A percentile compares a stretch with the other conserved stretches of the same genome.
Conservation (phyloP, 1,140 invertebrate species). For the Drosophila arizonae region DNA sequence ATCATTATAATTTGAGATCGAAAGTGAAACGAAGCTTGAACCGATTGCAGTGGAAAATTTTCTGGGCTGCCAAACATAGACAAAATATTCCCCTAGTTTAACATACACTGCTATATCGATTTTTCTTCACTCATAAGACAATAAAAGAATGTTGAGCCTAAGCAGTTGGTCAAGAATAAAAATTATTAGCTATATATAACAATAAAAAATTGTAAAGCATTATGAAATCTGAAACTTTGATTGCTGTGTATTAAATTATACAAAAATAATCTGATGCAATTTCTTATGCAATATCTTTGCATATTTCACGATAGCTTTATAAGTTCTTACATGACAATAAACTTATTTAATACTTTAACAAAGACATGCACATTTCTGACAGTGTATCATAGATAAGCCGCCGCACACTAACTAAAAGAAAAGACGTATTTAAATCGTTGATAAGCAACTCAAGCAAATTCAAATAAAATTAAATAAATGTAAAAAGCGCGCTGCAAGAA, state of each 20-base stretch:
- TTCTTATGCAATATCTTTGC: neutral
- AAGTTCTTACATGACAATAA: neutral
- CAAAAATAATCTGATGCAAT: conserved; percentile 2
- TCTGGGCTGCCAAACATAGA: neutral
- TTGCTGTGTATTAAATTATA: too few species aligned
- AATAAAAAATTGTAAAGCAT: too few species aligned
- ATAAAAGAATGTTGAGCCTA: too few species aligned
- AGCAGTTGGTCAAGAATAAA: too few species aligned
- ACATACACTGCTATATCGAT: too few species aligned
- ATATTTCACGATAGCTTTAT: neutral
- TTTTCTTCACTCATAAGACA: too few species aligned
- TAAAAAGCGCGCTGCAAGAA: conserved; percentile 72
- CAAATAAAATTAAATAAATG: conserved; percentile 41
- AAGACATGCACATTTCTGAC: conserved; percentile 2
- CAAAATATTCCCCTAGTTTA: neutral
- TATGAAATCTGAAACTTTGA: too few species aligned
- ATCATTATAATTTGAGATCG: neutral
- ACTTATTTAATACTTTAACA: neutral
- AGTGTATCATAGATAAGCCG: conserved; percentile 57
- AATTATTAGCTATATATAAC: too few species aligned
- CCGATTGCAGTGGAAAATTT: conserved; percentile 1
- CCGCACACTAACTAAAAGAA: conserved; percentile 62
- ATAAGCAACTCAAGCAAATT: conserved; percentile 62
- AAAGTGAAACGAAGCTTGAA: neutral
- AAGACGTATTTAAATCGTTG: conserved; percentile 75